A percentile compares a stretch with the other conserved stretches of the same genome.
phyloP scores from a whole-genome alignment of 2,113 vertebrate genomes.

The Salvelinus namaycush region DNA sequence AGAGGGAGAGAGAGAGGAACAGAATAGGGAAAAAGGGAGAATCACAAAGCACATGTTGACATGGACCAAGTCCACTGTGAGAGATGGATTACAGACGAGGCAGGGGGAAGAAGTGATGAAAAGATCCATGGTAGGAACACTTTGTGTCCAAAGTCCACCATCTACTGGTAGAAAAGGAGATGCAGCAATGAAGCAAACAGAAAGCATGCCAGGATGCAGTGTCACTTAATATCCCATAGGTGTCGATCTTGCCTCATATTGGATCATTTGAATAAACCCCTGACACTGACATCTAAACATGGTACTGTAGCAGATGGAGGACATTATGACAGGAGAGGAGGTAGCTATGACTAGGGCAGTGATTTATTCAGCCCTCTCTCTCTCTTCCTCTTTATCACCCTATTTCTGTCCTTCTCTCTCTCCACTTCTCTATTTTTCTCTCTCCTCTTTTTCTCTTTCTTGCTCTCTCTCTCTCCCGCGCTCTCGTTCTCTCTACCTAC shows the following conservation, averaged over 20 bases:
- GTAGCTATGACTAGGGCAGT: constrained; percentile 67
- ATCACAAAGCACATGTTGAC: background rate
- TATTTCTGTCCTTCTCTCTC: too few species aligned
- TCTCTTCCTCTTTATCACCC: too few species aligned
- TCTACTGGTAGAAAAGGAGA: background rate
- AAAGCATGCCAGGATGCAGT: background rate
- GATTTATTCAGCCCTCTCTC: constrained; percentile 79
- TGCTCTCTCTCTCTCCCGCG: too few species aligned
- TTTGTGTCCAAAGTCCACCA: background rate
- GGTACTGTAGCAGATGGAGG: constrained; percentile 63
- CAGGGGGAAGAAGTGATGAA: too few species aligned
- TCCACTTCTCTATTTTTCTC: too few species aligned
- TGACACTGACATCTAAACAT: background rate
- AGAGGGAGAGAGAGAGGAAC: background rate
- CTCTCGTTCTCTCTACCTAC: too few species aligned
- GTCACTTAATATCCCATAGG: background rate
- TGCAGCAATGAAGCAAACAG: too few species aligned
- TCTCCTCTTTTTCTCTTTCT: too few species aligned
- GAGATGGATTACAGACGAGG: too few species aligned
- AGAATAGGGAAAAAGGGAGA: background rate
- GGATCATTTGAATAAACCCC: background rate
- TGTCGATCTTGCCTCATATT: background rate
- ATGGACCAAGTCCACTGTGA: background rate
- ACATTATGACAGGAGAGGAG: constrained; percentile 66
- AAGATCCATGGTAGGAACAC: too few species aligned